These are phyloP conservation scores for Lycocerus yunnanus DNA, from an alignment of 2,888 invertebrate species.

Conservation along the genomic window DNA sequence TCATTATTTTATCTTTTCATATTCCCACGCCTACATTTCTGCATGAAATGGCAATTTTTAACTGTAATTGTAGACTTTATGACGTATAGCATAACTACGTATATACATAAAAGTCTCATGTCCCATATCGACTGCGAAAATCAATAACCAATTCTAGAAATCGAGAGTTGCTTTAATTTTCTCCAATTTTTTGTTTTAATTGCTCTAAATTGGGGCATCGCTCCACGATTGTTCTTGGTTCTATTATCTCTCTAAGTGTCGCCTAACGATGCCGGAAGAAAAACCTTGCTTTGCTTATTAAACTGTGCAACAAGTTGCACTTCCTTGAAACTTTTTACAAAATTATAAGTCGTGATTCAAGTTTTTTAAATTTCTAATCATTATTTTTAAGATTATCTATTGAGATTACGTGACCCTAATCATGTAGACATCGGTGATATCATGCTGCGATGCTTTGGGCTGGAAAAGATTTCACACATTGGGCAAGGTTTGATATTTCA, in stretches of 20 bases:
- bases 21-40: slow-evolving; percentile 17
- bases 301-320: background rate
- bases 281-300: background rate
- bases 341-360: background rate
- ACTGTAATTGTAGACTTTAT: slow-evolving; percentile 16
- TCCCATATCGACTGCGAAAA: slow-evolving; percentile 16
- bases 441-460: background rate
- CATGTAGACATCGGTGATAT: background rate
- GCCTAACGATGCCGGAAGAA: background rate
- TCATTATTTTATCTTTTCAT: slow-evolving; percentile 17
- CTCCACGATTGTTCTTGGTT: background rate
- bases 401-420: background rate
- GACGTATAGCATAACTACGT: slow-evolving; percentile 11
- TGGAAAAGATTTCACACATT: background rate
- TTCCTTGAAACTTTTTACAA: background rate
- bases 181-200: background rate
- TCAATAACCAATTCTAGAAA: slow-evolving; percentile 11
- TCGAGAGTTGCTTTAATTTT: background rate
- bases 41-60: slow-evolving; percentile 18
- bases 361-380: background rate
- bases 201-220: background rate
- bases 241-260: background rate
- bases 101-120: slow-evolving; percentile 3
- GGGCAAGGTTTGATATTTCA: background rate
- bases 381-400: background rate